Evolutionary conservation across 1,140 invertebrate species (phyloP).

Genomic region (Amphibalanus amphitrite): DNA sequence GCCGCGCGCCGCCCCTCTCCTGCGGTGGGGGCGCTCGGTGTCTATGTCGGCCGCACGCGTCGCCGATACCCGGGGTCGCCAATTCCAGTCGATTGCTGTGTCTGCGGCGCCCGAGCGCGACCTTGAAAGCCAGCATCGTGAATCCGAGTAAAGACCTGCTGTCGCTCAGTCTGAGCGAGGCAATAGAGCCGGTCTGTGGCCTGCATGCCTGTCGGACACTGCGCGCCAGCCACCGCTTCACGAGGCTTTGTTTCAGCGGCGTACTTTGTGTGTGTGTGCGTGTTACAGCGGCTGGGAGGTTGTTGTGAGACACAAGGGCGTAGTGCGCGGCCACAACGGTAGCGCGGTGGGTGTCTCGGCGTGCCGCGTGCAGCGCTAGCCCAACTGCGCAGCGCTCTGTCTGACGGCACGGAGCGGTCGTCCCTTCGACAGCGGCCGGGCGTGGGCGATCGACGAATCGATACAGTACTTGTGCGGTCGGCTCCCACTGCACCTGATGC

Average conservation of each 20-base stretch:
- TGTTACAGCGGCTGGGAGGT: background rate
- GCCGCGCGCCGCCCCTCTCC: no score
- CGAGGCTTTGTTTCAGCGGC: background rate
- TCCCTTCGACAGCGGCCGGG: background rate
- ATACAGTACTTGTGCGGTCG: background rate
- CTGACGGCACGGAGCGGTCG: background rate
- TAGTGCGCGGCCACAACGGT: background rate
- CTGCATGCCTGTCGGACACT: no score
- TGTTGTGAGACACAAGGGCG: background rate
- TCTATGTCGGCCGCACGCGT: no score
- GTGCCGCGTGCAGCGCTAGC: background rate
- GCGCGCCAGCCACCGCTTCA: background rate
- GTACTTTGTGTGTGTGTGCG: background rate
- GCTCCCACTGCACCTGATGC: slow-evolving; percentile 9
- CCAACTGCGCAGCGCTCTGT: no score
- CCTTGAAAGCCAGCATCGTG: no score
- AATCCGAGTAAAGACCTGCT: no score
- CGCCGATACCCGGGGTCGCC: no score
- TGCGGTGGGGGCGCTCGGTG: no score
- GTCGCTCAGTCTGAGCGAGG: no score
- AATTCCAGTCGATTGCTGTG: no score
- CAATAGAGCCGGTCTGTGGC: background rate
- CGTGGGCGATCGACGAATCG: background rate
- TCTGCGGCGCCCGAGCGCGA: no score
- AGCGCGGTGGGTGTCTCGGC: background rate